Base-by-base conservation (phyloP, 2,888 invertebrate genomes). In the Campoletis raptor region DNA sequence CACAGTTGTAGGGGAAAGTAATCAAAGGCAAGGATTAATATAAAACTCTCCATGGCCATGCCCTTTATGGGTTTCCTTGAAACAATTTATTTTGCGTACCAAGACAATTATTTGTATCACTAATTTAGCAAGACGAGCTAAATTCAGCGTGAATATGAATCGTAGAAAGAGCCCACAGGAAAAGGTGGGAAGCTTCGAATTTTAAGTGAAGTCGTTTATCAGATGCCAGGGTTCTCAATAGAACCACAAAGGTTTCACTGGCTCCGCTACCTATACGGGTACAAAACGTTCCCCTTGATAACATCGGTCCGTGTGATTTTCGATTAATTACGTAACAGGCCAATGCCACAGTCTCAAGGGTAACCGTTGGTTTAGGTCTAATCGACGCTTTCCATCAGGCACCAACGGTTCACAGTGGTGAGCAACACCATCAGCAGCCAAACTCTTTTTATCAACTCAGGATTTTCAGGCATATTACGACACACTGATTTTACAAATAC, bases 331-430 rank as follows among this genome's bases (percentile, higher is more conserved):
- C 69, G 52, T 48, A 77, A 70, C 82, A 82, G 66, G 67, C 37
- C 45, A 76, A 73, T 45, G 48, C 12, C 77, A 24, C 66, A 81
- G 54, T 74, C 57, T 77, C 79, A 52, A n/a, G 67, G 67, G 61
- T 40, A 66, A 72, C 74, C 73, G 86, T 80, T 80, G 5, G 83
- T 67, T 83, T 81, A 52, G 81, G 72, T 81, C 42, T 88, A 86
- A 88, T 85, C 86, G 81, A 74, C 67, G 86, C 87, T 82, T 82
- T 81, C 79, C 87, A 86, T 85, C 79, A 88, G 64, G 81, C 81
- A 74, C 79, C 70, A 72, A 69, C 57, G 30, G 66, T 45, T 54
- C 18, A 61, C 72, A 61, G 24, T 66, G n/a, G 30, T 10, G 36
- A 54, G 66, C 72, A 70, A 12, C 61, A 61, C 24, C 69, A 42